These are phyloP conservation scores for Anodontia alba DNA, from an alignment of 2,888 invertebrate genomes.

Conservation along the genomic window DNA sequence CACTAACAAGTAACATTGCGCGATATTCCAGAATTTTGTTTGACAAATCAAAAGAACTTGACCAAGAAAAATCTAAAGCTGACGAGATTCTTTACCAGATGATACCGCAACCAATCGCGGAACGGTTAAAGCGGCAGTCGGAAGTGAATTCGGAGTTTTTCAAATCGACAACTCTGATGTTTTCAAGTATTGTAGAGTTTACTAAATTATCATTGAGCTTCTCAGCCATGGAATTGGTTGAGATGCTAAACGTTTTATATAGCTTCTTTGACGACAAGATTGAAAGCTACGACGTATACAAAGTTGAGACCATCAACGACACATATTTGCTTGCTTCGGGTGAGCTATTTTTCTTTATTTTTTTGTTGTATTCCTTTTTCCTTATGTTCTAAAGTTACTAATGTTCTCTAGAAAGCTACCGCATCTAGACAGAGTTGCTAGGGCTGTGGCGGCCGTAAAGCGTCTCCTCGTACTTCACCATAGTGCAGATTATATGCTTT, in stretches of 20 bases:
- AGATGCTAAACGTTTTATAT: conserved; percentile 67
- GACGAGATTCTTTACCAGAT: conserved; percentile 70
- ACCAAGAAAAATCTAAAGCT: conserved; percentile 61
- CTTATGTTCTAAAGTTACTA: no score
- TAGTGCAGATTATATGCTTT: no score
- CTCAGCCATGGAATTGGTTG: conserved; percentile 64
- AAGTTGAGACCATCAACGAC: conserved; percentile 75
- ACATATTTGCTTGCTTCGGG: conserved; percentile 76
- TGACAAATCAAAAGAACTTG: conserved; percentile 63
- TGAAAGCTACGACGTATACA: conserved; percentile 69
- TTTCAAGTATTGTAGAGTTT: conserved; percentile 69
- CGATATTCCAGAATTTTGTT: conserved; percentile 70
- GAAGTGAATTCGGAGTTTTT: conserved; percentile 69
- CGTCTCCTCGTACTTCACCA: no score
- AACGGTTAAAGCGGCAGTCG: conserved; percentile 63
- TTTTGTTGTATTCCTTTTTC: not conserved
- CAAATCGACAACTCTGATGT: conserved; percentile 71
- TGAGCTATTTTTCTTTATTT: no score
- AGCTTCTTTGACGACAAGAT: conserved; percentile 64
- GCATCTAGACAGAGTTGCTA: no score
- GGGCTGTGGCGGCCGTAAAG: no score
- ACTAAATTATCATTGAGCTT: conserved; percentile 46
- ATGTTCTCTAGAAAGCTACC: no score
- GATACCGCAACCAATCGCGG: conserved; percentile 68
- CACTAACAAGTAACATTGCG: conserved; percentile 68